Evolutionary conservation across 2,888 invertebrate species (phyloP).

Genomic region (Apodemia hepburni): DNA sequence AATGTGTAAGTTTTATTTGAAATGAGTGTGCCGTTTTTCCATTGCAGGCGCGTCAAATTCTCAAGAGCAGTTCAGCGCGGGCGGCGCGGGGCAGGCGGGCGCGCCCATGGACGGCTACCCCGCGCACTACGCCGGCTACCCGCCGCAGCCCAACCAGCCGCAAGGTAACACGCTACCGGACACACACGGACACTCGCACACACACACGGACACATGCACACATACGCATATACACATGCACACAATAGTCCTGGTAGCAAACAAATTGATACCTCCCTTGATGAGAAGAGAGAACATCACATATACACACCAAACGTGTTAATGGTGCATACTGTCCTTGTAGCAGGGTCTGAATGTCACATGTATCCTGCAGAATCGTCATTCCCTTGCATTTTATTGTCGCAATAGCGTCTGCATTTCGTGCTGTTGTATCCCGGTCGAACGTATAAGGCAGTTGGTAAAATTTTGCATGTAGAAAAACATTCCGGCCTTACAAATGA

Average conservation of each 20-base stretch:
- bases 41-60: constrained; percentile 89
- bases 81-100: constrained; percentile 83
- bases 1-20: not conserved
- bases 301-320: too few relatives aligned
- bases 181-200: not conserved
- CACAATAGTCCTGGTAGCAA: too few relatives aligned
- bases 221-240: too few relatives aligned
- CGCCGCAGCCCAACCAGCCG: constrained; percentile 83
- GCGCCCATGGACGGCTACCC: constrained; percentile 91
- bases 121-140: constrained; percentile 82
- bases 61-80: constrained; percentile 93
- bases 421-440: too few relatives aligned
- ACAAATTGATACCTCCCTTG: too few relatives aligned
- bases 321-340: too few relatives aligned
- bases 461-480: not conserved
- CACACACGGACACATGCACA: not conserved
- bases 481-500: not conserved
- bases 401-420: too few relatives aligned
- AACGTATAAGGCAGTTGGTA: too few relatives aligned
- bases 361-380: too few relatives aligned
- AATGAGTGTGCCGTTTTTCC: not conserved
- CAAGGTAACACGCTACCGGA: constrained; percentile 76
- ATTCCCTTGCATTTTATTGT: too few relatives aligned
- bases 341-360: too few relatives aligned
- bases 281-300: too few relatives aligned